Evolutionary conservation across 2,113 vertebrate species (phyloP).

Genomic region (Chelonoidis abingdonii): DNA sequence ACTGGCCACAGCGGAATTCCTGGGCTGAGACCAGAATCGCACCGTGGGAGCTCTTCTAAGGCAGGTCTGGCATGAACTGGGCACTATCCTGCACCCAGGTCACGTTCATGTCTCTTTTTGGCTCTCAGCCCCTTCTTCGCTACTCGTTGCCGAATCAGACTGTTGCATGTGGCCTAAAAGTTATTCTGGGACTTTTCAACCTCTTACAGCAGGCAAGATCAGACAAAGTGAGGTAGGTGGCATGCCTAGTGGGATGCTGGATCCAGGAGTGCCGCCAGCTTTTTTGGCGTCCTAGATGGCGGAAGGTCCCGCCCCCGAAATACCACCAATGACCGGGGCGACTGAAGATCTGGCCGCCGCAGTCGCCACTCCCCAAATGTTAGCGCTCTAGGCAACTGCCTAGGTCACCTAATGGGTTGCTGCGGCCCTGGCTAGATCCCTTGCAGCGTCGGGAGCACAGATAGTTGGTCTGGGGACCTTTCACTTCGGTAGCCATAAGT

Average conservation of each 20-base stretch:
- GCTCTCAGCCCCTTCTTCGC: background rate
- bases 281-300: too few species aligned
- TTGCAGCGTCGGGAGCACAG: rapidly evolving
- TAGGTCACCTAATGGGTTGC: too few species aligned
- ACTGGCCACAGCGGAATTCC: background rate
- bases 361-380: too few species aligned
- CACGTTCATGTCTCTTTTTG: background rate
- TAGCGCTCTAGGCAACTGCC: too few species aligned
- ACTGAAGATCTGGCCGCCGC: too few species aligned
- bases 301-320: too few species aligned
- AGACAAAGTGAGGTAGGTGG: background rate
- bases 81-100: background rate
- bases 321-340: too few species aligned
- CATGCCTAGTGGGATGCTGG: background rate
- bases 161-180: rapidly evolving
- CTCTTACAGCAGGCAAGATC: background rate
- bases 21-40: background rate
- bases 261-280: background rate
- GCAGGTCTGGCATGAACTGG: rapidly evolving
- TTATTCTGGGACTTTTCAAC: background rate
- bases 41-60: background rate
- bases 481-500: rapidly evolving
- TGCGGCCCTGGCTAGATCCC: too few species aligned
- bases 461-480: background rate
- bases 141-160: background rate